phyloP scores from a whole-genome alignment of 2,797 vertebrate genomes.

The Sebastes kiyomatsui region DNA sequence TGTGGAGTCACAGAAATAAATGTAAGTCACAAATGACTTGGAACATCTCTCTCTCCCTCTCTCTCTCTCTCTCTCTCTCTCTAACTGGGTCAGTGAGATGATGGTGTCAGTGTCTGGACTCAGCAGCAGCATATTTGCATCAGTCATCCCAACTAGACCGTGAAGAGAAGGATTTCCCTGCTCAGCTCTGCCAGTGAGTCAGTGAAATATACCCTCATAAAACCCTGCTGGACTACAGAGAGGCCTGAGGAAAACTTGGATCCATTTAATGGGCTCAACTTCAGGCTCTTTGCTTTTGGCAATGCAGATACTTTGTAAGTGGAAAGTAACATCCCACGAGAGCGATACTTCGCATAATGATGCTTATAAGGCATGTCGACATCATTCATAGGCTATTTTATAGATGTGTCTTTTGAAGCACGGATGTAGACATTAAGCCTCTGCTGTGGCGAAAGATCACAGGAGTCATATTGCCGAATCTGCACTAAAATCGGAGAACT shows the following conservation, averaged over 20 bases:
- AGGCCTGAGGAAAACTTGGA: conserved; percentile 64
- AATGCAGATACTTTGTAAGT: conserved; percentile 40
- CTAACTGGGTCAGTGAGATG: conserved; percentile 76
- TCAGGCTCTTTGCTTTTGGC: conserved; percentile 56
- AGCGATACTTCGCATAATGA: conserved; percentile 24
- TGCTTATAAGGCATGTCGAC: conserved; percentile 6
- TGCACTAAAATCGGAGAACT: neutral
- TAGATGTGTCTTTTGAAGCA: conserved; percentile 2
- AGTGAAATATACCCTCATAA: conserved; percentile 76
- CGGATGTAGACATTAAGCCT: neutral
- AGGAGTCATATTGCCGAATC: neutral
- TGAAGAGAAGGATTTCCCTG: conserved; percentile 81
- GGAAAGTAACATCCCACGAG: conserved; percentile 39
- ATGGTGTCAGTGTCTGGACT: conserved; percentile 80
- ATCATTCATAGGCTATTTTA: conserved; percentile 18
- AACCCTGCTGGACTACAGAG: conserved; percentile 62
- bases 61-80: conserved; percentile 7
- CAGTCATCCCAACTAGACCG: conserved; percentile 82
- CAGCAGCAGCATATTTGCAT: conserved; percentile 82
- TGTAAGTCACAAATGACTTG: conserved; percentile 55
- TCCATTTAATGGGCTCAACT: conserved; percentile 66
- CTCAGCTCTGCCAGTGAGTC: conserved; percentile 80
- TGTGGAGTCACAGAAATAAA: conserved; percentile 52
- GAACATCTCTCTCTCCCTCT: conserved; percentile 11
- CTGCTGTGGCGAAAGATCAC: neutral